phyloP scores from a whole-genome alignment of 2,797 vertebrate genomes.

The Ceyx erithaca region DNA sequence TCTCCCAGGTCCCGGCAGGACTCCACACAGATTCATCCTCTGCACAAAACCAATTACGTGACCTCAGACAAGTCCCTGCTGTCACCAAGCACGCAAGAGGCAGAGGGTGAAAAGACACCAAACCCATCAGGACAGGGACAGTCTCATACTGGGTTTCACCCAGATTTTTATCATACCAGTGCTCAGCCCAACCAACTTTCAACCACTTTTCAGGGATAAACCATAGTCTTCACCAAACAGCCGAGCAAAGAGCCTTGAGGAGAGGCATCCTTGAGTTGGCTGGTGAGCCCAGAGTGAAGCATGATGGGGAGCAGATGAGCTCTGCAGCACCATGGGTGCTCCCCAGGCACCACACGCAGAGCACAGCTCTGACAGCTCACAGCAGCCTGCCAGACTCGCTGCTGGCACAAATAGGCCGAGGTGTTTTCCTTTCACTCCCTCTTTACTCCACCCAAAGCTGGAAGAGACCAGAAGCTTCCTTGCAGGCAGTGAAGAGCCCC shows the following conservation, averaged over 20 bases:
- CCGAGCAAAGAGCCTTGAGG: neutral
- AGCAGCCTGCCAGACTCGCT: neutral
- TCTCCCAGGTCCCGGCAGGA: neutral
- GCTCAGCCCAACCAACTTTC: too few relatives aligned
- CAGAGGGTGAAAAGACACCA: neutral
- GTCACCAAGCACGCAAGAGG: neutral
- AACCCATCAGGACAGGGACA: neutral
- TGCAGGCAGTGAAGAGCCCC: neutral
- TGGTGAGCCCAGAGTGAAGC: accelerated
- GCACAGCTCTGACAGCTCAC: neutral
- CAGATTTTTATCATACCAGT: neutral
- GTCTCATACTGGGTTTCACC: accelerated
- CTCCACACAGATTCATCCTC: accelerated
- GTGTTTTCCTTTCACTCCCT: neutral
- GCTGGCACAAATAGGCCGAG: neutral
- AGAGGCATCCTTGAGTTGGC: neutral
- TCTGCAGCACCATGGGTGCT: accelerated
- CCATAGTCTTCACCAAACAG: accelerated
- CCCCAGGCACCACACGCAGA: neutral
- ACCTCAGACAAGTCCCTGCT: neutral
- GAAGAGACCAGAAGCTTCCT: neutral
- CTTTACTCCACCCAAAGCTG: neutral
- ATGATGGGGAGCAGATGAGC: neutral
- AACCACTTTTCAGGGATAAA: neutral
- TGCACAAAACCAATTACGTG: neutral